Evolutionary conservation across 1,140 invertebrate species (phyloP).

Genomic region (Cylas formicarius): DNA sequence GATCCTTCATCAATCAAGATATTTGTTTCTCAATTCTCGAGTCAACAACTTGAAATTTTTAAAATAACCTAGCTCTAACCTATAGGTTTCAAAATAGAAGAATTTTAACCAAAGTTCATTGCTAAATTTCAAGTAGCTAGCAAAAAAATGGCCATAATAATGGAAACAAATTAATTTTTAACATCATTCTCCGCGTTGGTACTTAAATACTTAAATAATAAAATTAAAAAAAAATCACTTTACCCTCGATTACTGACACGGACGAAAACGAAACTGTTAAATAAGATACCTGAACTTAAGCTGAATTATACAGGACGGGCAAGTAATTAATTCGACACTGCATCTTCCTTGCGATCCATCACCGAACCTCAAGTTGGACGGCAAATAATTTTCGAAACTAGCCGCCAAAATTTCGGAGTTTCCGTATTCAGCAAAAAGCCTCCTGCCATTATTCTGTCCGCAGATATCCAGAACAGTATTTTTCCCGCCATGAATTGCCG

Average conservation of each 20-base stretch:
- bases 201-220: no score
- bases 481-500: no score
- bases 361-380: constrained; percentile 24
- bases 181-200: neutral
- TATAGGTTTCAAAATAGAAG: neutral
- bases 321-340: constrained; percentile 60
- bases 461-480: constrained; percentile 57
- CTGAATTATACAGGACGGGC: constrained; percentile 61
- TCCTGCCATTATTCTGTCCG: constrained; percentile 50
- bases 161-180: constrained; percentile 1
- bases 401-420: constrained; percentile 45
- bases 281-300: constrained; percentile 55
- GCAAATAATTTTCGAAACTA: constrained; percentile 46
- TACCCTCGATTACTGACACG: constrained; percentile 43
- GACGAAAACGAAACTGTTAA: constrained; percentile 43
- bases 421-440: constrained; percentile 55
- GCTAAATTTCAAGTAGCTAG: constrained; percentile 1
- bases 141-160: neutral
- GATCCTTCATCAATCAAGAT: no score
- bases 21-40: no score
- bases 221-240: constrained; percentile 13
- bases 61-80: no score
- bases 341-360: constrained; percentile 48
- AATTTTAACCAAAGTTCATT: constrained; percentile 8
- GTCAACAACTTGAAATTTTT: no score